Evolutionary conservation across 2,888 invertebrate species (phyloP), one percentile per base, ranked within the genome.

Genomic region (Elmis aenea): DNA sequence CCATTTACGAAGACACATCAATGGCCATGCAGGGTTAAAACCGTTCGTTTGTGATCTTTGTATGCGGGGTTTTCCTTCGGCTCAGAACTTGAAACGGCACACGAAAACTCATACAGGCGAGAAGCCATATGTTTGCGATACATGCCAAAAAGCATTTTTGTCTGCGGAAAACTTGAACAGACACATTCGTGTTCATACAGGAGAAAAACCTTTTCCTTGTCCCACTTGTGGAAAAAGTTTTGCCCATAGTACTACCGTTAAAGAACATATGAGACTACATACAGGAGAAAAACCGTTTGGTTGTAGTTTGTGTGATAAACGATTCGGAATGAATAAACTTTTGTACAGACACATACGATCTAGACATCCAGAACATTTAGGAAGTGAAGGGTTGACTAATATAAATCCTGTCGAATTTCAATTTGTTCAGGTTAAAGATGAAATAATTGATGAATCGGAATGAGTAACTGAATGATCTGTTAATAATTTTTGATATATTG

Each of bases 221-320:
- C 46, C 55, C 16, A 42, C 59, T 20, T 65, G 65, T 42, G 57
- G 56, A 1, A 53, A 50, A 43, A 44, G 48, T 16, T 65, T 64
- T 51, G 61, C 63, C 5, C 64, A 64, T 34, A 61, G 64, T 33
- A 63, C 62, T 5, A 62, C 61, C 2, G 59, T 57, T 13, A 63
- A 64, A 46, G 64, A 65, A 37, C 65, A 65, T 34, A 45, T 56
- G 26, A 27, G 48, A 9, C 50, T 57, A n/a, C 65, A 65, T 33
- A 59, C 62, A 0, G 59, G 58, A 2, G 62, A 61, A 33, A 61
- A 57, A 39, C 62, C 64, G 1, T 64, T 52, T 32, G 48, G 50
- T 6, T 64, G 64, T 35, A 54, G 47, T 13, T 41, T 56, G 10
- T 64, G 64, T 38, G 42, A 54, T 21, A 58, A 52, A 38, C 26